phyloP scores from a whole-genome alignment of 2,888 invertebrate genomes.

The Halictus quadricinctus region DNA sequence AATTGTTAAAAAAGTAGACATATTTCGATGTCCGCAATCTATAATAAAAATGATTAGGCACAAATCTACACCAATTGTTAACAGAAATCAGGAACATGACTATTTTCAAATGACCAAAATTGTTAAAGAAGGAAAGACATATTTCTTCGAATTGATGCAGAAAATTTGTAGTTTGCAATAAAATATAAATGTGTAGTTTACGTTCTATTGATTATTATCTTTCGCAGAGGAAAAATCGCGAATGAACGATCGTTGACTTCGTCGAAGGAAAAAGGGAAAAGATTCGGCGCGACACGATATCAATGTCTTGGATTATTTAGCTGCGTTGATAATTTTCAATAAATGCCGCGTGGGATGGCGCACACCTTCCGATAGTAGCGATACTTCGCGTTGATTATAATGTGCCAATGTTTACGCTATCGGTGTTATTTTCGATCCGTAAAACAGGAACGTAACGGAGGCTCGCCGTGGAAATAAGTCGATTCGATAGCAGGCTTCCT shows the following conservation, averaged over 20 bases:
- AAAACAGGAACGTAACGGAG: slow-evolving; percentile 58
- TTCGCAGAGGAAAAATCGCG: neutral
- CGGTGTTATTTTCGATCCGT: slow-evolving; percentile 65
- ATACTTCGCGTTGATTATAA: slow-evolving; percentile 64
- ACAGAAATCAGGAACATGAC: too few relatives aligned
- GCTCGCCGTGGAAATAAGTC: slow-evolving; percentile 64
- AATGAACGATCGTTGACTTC: neutral
- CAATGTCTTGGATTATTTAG: neutral
- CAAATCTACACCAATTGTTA: too few relatives aligned
- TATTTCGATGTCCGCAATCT: too few relatives aligned
- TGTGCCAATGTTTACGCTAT: slow-evolving; percentile 66
- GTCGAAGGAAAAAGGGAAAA: neutral
- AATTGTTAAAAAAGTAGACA: too few relatives aligned
- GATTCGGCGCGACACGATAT: neutral
- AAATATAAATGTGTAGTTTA: too few relatives aligned
- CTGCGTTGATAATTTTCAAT: neutral
- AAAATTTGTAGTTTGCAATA: too few relatives aligned
- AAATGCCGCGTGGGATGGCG: slow-evolving; percentile 15
- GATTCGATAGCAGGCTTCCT: slow-evolving; percentile 58
- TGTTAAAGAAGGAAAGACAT: too few relatives aligned
- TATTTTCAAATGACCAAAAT: too few relatives aligned
- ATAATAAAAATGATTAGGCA: too few relatives aligned
- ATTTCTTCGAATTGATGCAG: too few relatives aligned
- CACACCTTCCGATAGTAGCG: slow-evolving; percentile 30
- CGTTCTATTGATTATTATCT: too few relatives aligned